A percentile compares a stretch with the other conserved stretches of the same genome.
phyloP scores from a whole-genome alignment of 2,113 vertebrate genomes.

The Syngnathus floridae region DNA sequence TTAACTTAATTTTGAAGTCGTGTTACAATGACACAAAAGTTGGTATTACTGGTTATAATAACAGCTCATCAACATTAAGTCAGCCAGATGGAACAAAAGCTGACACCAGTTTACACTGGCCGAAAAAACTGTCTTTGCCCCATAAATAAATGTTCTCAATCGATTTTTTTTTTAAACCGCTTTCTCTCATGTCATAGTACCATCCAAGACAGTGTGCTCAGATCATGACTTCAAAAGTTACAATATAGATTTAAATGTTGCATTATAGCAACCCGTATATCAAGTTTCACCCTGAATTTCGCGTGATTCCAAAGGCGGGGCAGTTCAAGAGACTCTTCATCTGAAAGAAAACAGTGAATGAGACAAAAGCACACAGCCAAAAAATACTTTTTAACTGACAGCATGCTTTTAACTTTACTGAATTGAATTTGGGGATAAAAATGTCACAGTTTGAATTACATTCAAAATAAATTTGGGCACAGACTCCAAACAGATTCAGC shows the following conservation, averaged over 20 bases:
- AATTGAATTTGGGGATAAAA: conserved; percentile 13
- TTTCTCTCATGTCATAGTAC: conserved; percentile 44
- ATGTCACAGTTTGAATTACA: conserved; percentile 14
- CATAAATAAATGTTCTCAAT: conserved; percentile 31
- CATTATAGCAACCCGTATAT: conserved; percentile 41
- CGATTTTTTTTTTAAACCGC: neutral
- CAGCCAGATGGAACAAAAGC: conserved; percentile 28
- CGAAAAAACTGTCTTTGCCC: conserved; percentile 25
- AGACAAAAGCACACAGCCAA: conserved; percentile 77
- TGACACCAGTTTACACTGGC: conserved; percentile 23
- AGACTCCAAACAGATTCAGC: no score
- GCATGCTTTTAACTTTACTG: conserved; percentile 35
- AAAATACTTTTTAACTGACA: conserved; percentile 52
- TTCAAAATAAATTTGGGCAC: conserved; percentile 9
- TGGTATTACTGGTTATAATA: neutral
- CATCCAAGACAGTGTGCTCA: conserved; percentile 37
- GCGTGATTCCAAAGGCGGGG: conserved; percentile 80
- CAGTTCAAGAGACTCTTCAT: conserved; percentile 81
- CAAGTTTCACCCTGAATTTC: conserved; percentile 80
- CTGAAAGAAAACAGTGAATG: conserved; percentile 85
- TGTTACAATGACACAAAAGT: neutral
- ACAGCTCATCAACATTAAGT: neutral
- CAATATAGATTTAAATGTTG: conserved; percentile 33
- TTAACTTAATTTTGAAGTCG: neutral
- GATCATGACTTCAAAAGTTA: conserved; percentile 35